A percentile compares a stretch with the other conserved stretches of the same genome.
Evolutionary conservation across 2,888 invertebrate species (phyloP).

Genomic region (Lithophane leautieri): DNA sequence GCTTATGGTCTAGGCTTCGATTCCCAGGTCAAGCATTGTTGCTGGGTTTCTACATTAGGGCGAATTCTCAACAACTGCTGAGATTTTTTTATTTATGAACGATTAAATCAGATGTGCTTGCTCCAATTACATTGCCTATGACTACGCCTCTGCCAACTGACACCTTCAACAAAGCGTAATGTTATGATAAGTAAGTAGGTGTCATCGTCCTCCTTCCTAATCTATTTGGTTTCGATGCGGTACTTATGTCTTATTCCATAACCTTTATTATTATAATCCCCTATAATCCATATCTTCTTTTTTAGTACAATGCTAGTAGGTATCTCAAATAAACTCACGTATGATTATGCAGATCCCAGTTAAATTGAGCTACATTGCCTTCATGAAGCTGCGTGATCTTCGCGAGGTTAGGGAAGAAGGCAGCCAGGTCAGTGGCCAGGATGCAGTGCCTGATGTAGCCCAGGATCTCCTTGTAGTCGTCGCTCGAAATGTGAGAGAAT

Average conservation of each 20-base stretch:
- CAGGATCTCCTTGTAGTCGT: conserved; percentile 94
- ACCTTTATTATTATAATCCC: too few relatives aligned
- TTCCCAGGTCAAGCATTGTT: not conserved
- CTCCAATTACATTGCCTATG: not conserved
- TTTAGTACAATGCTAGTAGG: too few relatives aligned
- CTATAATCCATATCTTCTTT: too few relatives aligned
- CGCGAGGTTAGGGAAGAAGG: conserved; percentile 94
- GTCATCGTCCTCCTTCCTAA: too few relatives aligned
- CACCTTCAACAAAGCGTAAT: too few relatives aligned
- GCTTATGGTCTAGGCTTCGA: not conserved
- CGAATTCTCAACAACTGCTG: too few relatives aligned
- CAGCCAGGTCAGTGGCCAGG: conserved; percentile 95
- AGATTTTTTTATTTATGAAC: too few relatives aligned
- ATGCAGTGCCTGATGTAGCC: conserved; percentile 95
- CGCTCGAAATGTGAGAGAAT: conserved; percentile 92
- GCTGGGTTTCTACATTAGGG: too few relatives aligned
- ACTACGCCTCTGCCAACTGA: not conserved
- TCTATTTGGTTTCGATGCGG: not conserved
- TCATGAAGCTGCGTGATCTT: conserved; percentile 87
- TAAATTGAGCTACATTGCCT: conserved; percentile 90
- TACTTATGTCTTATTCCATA: too few relatives aligned
- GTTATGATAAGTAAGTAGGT: too few relatives aligned
- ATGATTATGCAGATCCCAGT: conserved; percentile 92
- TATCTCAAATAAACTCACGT: conserved; percentile 70
- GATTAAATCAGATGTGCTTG: too few relatives aligned